Conservation (phyloP, 2,113 vertebrate species). For the Zosterops japonicus region DNA sequence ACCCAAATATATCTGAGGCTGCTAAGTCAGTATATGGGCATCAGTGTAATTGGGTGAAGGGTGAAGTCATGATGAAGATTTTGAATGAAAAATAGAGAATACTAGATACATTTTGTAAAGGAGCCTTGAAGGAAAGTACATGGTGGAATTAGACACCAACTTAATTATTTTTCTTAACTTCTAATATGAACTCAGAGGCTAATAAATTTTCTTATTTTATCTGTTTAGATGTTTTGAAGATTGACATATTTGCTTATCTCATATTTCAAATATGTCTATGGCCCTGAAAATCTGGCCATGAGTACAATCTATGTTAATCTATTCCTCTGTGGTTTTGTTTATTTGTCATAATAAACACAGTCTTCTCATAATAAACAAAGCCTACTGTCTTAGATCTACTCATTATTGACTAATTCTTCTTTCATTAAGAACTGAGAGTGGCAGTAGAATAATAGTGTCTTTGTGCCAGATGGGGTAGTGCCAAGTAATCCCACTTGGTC, state of each 20-base stretch:
- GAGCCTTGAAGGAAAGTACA: neutral
- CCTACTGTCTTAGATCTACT: neutral
- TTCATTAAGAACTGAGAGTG: neutral
- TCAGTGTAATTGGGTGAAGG: neutral
- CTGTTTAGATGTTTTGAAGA: neutral
- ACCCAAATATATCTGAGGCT: neutral
- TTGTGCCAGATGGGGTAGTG: neutral
- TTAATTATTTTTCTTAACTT: neutral
- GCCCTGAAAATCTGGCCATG: neutral
- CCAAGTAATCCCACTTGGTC: neutral
- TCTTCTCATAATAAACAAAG: neutral
- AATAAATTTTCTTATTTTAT: neutral
- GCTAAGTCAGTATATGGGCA: fast-evolving
- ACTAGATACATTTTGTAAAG: neutral
- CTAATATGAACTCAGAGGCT: neutral
- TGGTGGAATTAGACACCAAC: neutral
- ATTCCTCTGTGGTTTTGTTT: neutral
- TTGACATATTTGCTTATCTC: neutral
- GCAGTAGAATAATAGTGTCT: neutral
- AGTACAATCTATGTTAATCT: neutral
- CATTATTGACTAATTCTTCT: neutral
- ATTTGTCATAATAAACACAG: neutral
- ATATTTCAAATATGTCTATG: neutral
- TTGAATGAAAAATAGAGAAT: neutral
- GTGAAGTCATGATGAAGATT: neutral